Conservation (phyloP, 1,140 invertebrate species). For the Thaumetopoea pityocampa region DNA sequence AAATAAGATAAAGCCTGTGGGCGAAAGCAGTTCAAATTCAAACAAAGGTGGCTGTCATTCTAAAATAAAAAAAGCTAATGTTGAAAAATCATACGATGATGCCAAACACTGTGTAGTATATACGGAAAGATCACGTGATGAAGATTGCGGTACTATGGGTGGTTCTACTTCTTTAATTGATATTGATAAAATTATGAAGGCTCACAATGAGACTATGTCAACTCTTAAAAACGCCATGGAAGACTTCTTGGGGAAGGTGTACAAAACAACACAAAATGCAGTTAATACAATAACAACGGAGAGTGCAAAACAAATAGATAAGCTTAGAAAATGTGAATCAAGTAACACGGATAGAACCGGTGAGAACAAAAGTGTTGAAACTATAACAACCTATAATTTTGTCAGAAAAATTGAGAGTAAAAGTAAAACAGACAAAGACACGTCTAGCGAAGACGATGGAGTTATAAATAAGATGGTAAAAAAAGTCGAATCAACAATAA, state of each 20-base stretch:
- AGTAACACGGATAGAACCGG: background rate
- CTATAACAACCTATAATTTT: background rate
- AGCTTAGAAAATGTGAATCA: slow-evolving; percentile 10
- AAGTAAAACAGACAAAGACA: no score
- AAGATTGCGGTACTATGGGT: slow-evolving; percentile 1
- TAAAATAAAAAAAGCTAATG: no score
- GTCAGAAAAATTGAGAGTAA: background rate
- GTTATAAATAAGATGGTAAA: no score
- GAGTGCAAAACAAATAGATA: slow-evolving; percentile 25
- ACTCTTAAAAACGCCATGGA: slow-evolving; percentile 33
- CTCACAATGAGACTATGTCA: slow-evolving; percentile 20
- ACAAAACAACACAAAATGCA: slow-evolving; percentile 37
- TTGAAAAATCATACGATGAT: no score
- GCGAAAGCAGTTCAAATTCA: no score
- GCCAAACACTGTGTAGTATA: background rate
- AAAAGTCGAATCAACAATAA: slow-evolving; percentile 20
- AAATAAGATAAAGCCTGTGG: no score
- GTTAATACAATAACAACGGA: slow-evolving; percentile 28
- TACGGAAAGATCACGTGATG: slow-evolving; percentile 7
- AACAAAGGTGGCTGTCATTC: no score
- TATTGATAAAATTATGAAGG: slow-evolving; percentile 14
- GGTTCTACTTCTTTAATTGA: no score
- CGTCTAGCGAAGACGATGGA: no score
- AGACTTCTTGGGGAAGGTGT: slow-evolving; percentile 32
- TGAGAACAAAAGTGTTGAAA: slow-evolving; percentile 1